A percentile compares a stretch with the other conserved stretches of the same genome.
Conservation (phyloP, 2,797 vertebrate species). For the Urocyon cinereoargenteus region DNA sequence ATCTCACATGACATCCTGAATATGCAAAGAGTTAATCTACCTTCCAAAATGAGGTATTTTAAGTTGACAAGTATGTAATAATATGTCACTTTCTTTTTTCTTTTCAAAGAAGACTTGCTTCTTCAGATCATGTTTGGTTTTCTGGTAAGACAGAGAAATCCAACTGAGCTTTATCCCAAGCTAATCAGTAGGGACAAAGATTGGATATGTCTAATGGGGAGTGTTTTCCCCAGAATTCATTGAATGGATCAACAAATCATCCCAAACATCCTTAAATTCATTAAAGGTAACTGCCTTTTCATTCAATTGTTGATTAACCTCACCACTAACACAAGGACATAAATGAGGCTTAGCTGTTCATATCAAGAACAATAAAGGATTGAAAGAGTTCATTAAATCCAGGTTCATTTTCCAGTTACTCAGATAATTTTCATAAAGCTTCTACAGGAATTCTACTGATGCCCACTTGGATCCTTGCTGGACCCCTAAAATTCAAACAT, state of each 20-base stretch:
- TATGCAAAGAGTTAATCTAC: neutral
- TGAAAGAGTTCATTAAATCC: neutral
- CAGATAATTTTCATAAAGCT: neutral
- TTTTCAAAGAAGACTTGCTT: conserved; percentile 44
- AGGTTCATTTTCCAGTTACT: neutral
- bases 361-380: neutral
- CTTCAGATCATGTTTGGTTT: conserved; percentile 39
- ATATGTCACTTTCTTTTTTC: neutral
- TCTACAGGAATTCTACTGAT: neutral
- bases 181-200: neutral
- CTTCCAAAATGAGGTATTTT: conserved; percentile 51
- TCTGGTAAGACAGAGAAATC: conserved; percentile 41
- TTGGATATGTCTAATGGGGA: neutral
- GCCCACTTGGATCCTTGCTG: neutral
- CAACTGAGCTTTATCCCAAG: neutral
- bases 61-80: neutral
- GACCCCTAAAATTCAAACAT: neutral
- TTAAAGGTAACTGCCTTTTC: neutral
- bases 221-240: conserved; percentile 15
- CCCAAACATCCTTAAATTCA: neutral
- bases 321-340: neutral
- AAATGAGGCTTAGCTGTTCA: neutral
- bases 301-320: neutral
- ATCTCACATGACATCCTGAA: neutral
- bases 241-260: neutral